Base-by-base conservation (phyloP, 2,888 invertebrate species). In the Brenthis ino region DNA sequence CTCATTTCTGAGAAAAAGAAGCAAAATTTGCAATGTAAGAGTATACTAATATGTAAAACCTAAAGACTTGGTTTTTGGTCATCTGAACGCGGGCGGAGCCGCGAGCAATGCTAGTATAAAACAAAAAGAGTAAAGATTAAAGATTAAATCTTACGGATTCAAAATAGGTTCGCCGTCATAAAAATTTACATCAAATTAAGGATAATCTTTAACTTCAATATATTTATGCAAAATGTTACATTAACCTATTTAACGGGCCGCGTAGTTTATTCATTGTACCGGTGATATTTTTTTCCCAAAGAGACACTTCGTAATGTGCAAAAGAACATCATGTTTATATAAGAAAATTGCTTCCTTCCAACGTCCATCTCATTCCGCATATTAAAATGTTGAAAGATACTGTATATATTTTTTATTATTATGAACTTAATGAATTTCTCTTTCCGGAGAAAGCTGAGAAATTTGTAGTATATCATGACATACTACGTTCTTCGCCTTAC, bases 341-440 rank as follows among this genome's bases (percentile, higher is more conserved):
- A 61, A 67, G 67, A 48, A 61, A 67, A 67, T 67, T 61, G 60
- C 54, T 66, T 66, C 43, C 54, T 60, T 47, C 28, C 20, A 8
- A 54, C 53, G 53, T 53, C 28, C 57, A 48, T 33, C 48, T 60
- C 28, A 51, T 16, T 43, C 54, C 14, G 33, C 20, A 55, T 60
- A 60, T 66, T 66, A 66, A 48, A 63, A 63, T 33, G 53, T 37
- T 63, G 20, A 63, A 20, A 63, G 53, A 47, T 33, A 54, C 47
- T 3, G 51, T 14, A 53, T n/a, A 37, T 20, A 20, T 28, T 20
- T 56, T 55, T 33, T 14, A 33, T 57, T 28, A 28, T 43, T 37
- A 58, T 74, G n/a, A 47, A 43, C 43, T 6, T 37, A 37, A 37
- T 37, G 6, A 37, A 6, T 6, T 37, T 37, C 37, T 37, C 37